A percentile compares a stretch with the other conserved stretches of the same genome.
Evolutionary conservation across 2,113 vertebrate genomes (phyloP).

Genomic region (Bubo blakistoni): DNA sequence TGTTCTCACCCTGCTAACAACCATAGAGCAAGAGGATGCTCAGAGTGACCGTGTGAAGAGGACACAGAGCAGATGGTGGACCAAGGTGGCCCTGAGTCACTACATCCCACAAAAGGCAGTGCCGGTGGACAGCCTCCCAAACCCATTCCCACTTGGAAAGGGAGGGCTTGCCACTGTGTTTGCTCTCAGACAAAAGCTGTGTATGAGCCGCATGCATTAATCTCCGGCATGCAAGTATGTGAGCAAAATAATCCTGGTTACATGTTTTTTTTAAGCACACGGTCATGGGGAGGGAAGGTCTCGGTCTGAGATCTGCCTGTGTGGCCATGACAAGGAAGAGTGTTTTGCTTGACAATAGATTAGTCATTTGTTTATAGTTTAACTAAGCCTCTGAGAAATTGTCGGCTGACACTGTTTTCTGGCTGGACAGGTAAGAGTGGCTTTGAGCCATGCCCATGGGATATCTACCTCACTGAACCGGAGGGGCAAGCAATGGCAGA

Average conservation of each 20-base stretch:
- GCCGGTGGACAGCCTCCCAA: background rate
- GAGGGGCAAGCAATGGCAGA: background rate
- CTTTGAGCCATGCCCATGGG: background rate
- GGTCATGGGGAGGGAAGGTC: fast-evolving
- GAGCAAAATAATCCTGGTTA: background rate
- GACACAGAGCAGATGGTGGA: background rate
- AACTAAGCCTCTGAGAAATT: background rate
- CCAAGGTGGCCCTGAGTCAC: background rate
- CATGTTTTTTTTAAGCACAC: fast-evolving
- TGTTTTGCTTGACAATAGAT: background rate
- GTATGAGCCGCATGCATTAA: background rate
- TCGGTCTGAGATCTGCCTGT: background rate
- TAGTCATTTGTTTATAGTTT: slow-evolving; percentile 19
- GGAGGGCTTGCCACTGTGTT: background rate
- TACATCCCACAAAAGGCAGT: background rate
- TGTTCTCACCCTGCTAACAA: background rate
- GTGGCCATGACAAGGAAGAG: background rate
- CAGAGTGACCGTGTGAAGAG: fast-evolving
- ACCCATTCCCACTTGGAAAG: background rate
- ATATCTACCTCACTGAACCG: background rate
- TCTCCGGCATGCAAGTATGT: background rate
- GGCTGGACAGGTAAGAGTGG: background rate
- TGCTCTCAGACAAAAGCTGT: background rate
- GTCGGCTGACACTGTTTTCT: background rate
- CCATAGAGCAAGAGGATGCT: background rate